Percentiles rank a stretch among this genome's conserved stretches.
These are phyloP conservation scores for Tokudaia muenninki DNA, from an alignment of 2,797 vertebrate species.

Conservation along the genomic window DNA sequence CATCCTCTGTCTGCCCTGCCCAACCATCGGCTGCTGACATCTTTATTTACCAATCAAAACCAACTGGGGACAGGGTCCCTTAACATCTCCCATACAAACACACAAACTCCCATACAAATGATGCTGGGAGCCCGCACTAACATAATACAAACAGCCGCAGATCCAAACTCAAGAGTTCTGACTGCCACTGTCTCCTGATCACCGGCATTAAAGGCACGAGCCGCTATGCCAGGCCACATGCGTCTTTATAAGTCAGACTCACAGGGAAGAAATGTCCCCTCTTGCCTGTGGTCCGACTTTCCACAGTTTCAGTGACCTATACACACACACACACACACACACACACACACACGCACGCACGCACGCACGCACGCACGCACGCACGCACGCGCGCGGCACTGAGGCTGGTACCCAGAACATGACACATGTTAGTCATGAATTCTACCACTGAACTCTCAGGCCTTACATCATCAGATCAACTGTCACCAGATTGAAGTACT, in stretches of 20 bases:
- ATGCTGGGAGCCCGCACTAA: neutral
- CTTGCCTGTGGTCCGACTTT: neutral
- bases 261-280: neutral
- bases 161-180: neutral
- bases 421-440: neutral
- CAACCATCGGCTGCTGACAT: neutral
- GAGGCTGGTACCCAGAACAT: too few species aligned
- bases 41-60: neutral
- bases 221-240: neutral
- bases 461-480: neutral
- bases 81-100: neutral
- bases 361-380: too few species aligned
- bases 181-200: neutral
- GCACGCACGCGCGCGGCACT: neutral
- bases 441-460: neutral
- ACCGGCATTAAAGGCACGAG: accelerated
- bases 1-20: neutral
- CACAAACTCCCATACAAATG: neutral
- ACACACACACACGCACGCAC: neutral
- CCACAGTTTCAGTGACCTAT: neutral
- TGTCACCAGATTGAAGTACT: neutral
- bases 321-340: neutral
- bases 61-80: neutral
- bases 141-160: neutral
- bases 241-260: neutral